These are phyloP conservation scores for Tachysurus vachellii DNA, from an alignment of 2,113 vertebrate species.

Conservation along the genomic window DNA sequence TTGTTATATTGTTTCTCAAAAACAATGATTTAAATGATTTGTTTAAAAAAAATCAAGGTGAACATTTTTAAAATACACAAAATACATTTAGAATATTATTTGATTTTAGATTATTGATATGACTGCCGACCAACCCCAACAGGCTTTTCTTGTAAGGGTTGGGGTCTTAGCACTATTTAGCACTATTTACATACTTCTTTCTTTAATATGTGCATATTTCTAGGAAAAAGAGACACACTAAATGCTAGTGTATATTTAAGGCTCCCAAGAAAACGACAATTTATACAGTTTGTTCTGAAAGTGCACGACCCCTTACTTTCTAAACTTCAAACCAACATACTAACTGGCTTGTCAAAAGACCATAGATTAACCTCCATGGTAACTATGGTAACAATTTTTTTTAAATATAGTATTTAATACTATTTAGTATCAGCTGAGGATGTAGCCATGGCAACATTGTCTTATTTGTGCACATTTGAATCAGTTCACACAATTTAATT, in stretches of 20 bases:
- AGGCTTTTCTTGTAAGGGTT: too few species aligned
- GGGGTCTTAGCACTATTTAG: neutral
- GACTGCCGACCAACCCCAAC: neutral
- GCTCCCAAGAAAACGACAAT: neutral
- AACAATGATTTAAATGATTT: neutral
- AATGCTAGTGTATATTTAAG: neutral
- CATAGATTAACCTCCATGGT: neutral
- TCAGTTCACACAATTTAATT: neutral
- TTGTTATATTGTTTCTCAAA: too few species aligned
- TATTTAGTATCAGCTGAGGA: neutral
- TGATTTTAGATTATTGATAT: neutral
- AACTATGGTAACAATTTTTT: constrained; percentile 4
- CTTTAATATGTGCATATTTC: neutral
- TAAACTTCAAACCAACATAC: neutral
- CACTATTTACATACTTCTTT: neutral
- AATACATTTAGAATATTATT: neutral
- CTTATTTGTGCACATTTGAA: neutral
- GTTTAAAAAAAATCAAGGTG: too few species aligned
- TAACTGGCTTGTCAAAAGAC: neutral
- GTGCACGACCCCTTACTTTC: neutral
- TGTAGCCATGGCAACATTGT: constrained; percentile 16
- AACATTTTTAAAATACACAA: neutral
- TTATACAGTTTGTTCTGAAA: neutral
- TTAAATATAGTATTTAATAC: neutral
- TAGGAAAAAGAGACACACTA: neutral